Percentiles rank a stretch among this genome's conserved stretches.
Conservation (phyloP, 2,888 invertebrate genomes). For the Galerucella calmariensis region DNA sequence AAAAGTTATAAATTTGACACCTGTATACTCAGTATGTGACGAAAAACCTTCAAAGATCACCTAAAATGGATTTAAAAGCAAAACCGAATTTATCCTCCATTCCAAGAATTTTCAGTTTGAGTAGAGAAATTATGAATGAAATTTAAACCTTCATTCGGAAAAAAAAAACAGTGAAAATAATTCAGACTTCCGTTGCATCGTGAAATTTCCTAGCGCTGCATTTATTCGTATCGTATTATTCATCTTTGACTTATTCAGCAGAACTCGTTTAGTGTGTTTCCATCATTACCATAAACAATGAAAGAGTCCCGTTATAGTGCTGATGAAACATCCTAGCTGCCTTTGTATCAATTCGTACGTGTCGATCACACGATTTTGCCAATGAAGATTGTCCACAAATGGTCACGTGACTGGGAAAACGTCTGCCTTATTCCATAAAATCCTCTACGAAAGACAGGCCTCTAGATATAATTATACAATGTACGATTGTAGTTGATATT, state of each 20-base stretch:
- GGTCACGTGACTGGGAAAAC: conserved; percentile 42
- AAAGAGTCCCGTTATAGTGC: conserved; percentile 36
- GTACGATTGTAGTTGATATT: background rate
- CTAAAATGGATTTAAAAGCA: too few species aligned
- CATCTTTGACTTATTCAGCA: conserved; percentile 10
- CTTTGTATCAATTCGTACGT: conserved; percentile 28
- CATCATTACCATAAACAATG: conserved; percentile 29
- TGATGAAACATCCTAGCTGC: conserved; percentile 24
- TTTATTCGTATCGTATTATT: background rate
- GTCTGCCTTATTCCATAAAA: conserved; percentile 34
- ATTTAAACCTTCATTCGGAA: too few species aligned
- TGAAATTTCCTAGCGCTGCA: too few species aligned
- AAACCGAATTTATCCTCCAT: too few species aligned
- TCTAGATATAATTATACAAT: background rate
- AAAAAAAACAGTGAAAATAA: too few species aligned
- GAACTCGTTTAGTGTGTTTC: conserved; percentile 21
- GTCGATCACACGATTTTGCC: conserved; percentile 42
- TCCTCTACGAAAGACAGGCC: background rate
- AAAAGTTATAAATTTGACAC: too few species aligned
- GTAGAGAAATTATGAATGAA: too few species aligned
- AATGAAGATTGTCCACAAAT: conserved; percentile 43
- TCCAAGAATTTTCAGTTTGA: too few species aligned
- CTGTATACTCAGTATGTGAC: too few species aligned
- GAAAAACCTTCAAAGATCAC: too few species aligned
- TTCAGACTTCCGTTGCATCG: too few species aligned